Base-by-base conservation (phyloP, 2,888 invertebrate genomes). In the Linnaemya vulpina region DNA sequence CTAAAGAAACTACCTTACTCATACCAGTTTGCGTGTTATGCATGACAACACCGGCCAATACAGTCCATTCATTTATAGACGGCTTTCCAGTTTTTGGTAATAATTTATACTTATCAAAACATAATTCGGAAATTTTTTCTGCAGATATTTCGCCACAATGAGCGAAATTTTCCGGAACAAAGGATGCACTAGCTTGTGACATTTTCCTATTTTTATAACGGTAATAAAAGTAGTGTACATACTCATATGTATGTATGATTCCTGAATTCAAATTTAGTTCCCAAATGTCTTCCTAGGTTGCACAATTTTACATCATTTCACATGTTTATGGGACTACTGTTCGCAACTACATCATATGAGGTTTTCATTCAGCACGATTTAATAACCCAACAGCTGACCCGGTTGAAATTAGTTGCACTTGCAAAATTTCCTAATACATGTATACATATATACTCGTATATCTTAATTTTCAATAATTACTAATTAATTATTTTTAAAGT, bases 1-100 rank as follows among this genome's bases (percentile, higher is more conserved):
- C 98, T 74, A 98, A 91, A n/a, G 98, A 94, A 35, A 98, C 95
- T 4, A 98, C 95, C 90, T 94, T 93, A 15, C 74, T 70, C 49
- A 92, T 88, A 8, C 89, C 87, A 13, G 70, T 79, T 55, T 86
- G 90, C 68, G 86, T 88, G 71, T 95, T 91, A 88, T 93, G 92
- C 90, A 94, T 91, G 15, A 97, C 93, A 58, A 98, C 93, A 86
- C 95, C 95, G 0, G 97, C 95, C 40, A 98, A 90, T 22, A 97
- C 94, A 2, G 98, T 97, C 98, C 98, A 98, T 92, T 98, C 96
- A 1, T 88, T 93, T 40, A 90, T 89, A 22, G 93, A 93, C 0
- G 97, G 97, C 93, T 97, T 98, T 0, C 97, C 97, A 70, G 94
- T 95, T 93, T 96, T 97, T 0, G 96, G 95, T 53, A 97, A 91